These are phyloP conservation scores for Orchesella flavescens DNA, from an alignment of 2,888 invertebrate genomes.

Conservation along the genomic window DNA sequence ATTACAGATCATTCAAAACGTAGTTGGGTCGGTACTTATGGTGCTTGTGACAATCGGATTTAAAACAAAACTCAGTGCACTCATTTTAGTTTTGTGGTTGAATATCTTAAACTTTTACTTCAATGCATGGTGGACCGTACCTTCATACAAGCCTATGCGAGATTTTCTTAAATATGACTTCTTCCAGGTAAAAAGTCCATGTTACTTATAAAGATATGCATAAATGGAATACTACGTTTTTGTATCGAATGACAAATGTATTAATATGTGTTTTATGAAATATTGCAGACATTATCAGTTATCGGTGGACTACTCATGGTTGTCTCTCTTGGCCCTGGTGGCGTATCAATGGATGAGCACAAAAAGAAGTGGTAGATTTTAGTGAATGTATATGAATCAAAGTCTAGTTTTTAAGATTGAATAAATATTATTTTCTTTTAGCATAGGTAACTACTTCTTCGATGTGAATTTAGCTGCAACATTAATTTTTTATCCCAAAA, in stretches of 20 bases:
- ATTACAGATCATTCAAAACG: slow-evolving; percentile 88
- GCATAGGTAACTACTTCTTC: too few species aligned
- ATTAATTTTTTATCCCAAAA: too few species aligned
- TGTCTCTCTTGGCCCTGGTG: slow-evolving; percentile 97
- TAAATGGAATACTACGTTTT: background rate
- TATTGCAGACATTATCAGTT: slow-evolving; percentile 95
- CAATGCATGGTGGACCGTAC: slow-evolving; percentile 99
- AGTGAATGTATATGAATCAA: too few species aligned
- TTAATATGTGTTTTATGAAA: too few species aligned
- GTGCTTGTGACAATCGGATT: slow-evolving; percentile 96
- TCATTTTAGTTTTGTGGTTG: slow-evolving; percentile 92
- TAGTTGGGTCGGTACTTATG: slow-evolving; percentile 95
- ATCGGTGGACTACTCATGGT: slow-evolving; percentile 99
- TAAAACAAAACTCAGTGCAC: slow-evolving; percentile 97
- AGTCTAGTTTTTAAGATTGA: too few species aligned
- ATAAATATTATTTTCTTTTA: too few species aligned
- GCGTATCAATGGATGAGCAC: slow-evolving; percentile 99
- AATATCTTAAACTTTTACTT: slow-evolving; percentile 94
- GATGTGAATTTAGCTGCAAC: too few species aligned
- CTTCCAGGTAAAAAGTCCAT: slow-evolving; percentile 87
- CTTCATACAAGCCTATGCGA: slow-evolving; percentile 93
- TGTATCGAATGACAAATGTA: background rate
- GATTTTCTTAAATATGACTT: slow-evolving; percentile 99
- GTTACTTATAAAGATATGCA: background rate
- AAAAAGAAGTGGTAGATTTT: slow-evolving; percentile 93